These are phyloP conservation scores for Odontomachus brunneus DNA, from an alignment of 1,140 invertebrate species.

Conservation along the genomic window DNA sequence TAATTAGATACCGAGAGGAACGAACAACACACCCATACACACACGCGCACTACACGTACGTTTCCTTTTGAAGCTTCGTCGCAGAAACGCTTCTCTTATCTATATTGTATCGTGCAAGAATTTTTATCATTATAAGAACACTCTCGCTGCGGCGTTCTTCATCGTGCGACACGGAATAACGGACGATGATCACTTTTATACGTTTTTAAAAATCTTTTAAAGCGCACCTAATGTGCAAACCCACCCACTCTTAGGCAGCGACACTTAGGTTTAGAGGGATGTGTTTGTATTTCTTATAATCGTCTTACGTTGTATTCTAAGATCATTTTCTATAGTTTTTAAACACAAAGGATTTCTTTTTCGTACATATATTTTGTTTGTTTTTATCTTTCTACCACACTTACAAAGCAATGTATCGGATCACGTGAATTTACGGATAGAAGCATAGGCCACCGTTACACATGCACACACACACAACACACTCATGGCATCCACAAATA, in stretches of 20 bases:
- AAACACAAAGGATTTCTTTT: conserved; percentile 65
- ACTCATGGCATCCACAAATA: no score
- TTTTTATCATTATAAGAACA: conserved; percentile 55
- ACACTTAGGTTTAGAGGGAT: conserved; percentile 80
- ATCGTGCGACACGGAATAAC: conserved; percentile 46
- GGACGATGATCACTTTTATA: conserved; percentile 54
- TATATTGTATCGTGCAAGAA: conserved; percentile 17
- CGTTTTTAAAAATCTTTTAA: conserved; percentile 65
- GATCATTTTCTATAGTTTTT: conserved; percentile 80
- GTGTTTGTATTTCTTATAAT: conserved; percentile 84
- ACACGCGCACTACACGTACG: conserved; percentile 4
- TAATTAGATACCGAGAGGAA: conserved; percentile 64
- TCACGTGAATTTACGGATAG: conserved; percentile 50
- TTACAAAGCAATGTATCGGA: conserved; percentile 67
- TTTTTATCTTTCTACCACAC: conserved; percentile 82
- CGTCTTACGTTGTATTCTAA: conserved; percentile 80
- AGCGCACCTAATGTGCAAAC: conserved; percentile 72
- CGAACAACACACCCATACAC: conserved; percentile 22
- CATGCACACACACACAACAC: no score
- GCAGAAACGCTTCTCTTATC: conserved; percentile 45
- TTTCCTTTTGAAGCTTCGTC: conserved; percentile 54
- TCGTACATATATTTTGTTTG: conserved; percentile 78
- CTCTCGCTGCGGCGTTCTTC: conserved; percentile 56
- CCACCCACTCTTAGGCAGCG: conserved; percentile 78
- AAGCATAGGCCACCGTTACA: conserved; percentile 28